A percentile compares a stretch with the other conserved stretches of the same genome.
These are phyloP conservation scores for Ormyrus pomaceus DNA, from an alignment of 2,888 invertebrate species.

Conservation along the genomic window DNA sequence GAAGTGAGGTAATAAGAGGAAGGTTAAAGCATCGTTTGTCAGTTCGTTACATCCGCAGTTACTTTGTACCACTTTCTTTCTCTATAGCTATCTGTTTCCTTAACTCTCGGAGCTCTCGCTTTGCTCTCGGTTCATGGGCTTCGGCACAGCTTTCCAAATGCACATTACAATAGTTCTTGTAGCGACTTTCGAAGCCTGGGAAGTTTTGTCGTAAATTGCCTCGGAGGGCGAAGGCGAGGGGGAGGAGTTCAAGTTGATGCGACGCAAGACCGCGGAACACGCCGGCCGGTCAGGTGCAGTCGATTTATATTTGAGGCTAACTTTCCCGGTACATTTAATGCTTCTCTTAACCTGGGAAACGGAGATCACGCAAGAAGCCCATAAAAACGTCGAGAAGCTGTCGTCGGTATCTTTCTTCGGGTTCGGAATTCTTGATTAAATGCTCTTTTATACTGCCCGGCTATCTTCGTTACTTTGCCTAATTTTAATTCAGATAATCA, in stretches of 20 bases:
- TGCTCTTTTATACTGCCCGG: neutral
- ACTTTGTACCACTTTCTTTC: constrained; percentile 1
- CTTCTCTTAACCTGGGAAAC: constrained; percentile 1
- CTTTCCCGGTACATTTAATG: constrained; percentile 45
- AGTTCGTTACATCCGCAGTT: neutral
- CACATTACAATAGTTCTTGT: constrained; percentile 53
- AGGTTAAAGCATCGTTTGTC: constrained; percentile 1
- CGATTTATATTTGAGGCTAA: constrained; percentile 58
- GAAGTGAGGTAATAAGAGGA: neutral
- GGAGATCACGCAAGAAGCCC: constrained; percentile 33
- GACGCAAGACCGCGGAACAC: constrained; percentile 41
- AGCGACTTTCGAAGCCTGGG: constrained; percentile 55
- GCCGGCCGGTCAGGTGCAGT: constrained; percentile 33
- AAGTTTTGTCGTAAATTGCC: constrained; percentile 60
- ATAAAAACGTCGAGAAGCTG: constrained; percentile 28
- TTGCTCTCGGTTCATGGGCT: constrained; percentile 41
- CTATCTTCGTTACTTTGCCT: neutral
- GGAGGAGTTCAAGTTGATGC: constrained; percentile 57
- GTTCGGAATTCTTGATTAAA: constrained; percentile 6
- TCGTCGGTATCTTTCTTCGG: constrained; percentile 11
- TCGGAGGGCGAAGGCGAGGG: neutral
- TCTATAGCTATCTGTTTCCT: constrained; percentile 33
- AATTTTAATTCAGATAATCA: constrained; percentile 13
- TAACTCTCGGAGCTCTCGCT: constrained; percentile 21
- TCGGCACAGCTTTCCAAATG: constrained; percentile 49